Evolutionary conservation across 2,888 invertebrate species (phyloP).

Genomic region (Altica lythri): DNA sequence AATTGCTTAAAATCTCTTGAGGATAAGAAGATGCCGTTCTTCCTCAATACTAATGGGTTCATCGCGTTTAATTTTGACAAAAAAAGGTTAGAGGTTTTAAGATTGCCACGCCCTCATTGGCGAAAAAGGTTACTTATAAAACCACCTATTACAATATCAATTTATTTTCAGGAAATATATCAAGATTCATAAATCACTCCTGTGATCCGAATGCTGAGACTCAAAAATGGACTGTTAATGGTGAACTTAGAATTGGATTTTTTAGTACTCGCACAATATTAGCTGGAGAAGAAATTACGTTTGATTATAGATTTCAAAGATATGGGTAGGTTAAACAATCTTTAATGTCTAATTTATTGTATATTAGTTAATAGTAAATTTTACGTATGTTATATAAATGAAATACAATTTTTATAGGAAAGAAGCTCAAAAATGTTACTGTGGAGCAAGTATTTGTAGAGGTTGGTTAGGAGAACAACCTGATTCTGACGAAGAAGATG

Average conservation of each 20-base stretch:
- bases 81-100: no score
- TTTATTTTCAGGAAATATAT: conserved; percentile 72
- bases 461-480: conserved; percentile 96
- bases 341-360: conserved; percentile 4
- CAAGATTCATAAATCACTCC: conserved; percentile 97
- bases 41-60: no score
- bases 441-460: conserved; percentile 85
- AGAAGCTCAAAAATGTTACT: conserved; percentile 95
- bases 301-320: conserved; percentile 97
- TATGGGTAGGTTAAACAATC: conserved; percentile 73
- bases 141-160: conserved; percentile 9
- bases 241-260: conserved; percentile 93
- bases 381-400: no score
- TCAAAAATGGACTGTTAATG: conserved; percentile 96
- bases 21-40: no score
- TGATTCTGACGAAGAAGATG: conserved; percentile 63
- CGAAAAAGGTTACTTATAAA: no score
- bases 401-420: conserved; percentile 64
- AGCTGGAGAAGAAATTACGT: conserved; percentile 94
- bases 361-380: no score
- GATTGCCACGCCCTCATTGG: no score
- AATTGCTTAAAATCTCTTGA: no score
- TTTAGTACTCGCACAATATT: conserved; percentile 85
- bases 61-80: no score
- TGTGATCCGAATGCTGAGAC: conserved; percentile 99